Evolutionary conservation across 2,888 invertebrate genomes (phyloP), one percentile per base, ranked within the genome.

Genomic region (Siphonodentalium dalli): DNA sequence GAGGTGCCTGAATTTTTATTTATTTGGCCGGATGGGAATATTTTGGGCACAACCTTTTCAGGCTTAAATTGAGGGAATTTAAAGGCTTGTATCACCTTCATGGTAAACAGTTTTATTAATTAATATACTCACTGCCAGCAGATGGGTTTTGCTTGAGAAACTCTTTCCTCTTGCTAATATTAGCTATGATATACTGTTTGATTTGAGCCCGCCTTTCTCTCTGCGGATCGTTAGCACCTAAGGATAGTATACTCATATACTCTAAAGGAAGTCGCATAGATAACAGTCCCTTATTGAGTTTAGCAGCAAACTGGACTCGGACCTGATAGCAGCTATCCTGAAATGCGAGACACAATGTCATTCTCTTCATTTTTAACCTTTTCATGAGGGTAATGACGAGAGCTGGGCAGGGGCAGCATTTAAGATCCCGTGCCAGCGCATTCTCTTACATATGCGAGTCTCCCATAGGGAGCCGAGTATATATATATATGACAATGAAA

Each of bases 241-340:
- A 84, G 29, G 91, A 91, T 83, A 97, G 95, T 82, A 92, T 92
- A 18, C 93, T 92, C 93, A 97, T 93, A 84, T 96, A 98, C 84
- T 97, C 95, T 48, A 98, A 84, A 0, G 97, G 97, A 61, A 98
- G 85, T 77, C 77, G 72, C 46, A 84, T 60, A 13, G 72, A 60
- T 35, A 87, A 85, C 46, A 90, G 83, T 51, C 93, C 93, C 85
- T 96, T 95, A 82, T 98, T 95, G 68, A 98, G 84, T 84, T 98
- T 97, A 39, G 88, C 86, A 5, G 93, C 89, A 81, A 98, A 96
- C 43, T 88, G 87, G 83, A 92, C 90, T 69, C 95, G 86, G 0
- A 97, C 97, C 56, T 82, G 75, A 47, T 75, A 74, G 56, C 80
- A 80, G 13, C 77, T 77, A 63, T 83, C 82, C 81, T 82, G 67